These are phyloP conservation scores for Paratrypauchen microcephalus DNA, from an alignment of 2,797 vertebrate genomes.

Conservation along the genomic window DNA sequence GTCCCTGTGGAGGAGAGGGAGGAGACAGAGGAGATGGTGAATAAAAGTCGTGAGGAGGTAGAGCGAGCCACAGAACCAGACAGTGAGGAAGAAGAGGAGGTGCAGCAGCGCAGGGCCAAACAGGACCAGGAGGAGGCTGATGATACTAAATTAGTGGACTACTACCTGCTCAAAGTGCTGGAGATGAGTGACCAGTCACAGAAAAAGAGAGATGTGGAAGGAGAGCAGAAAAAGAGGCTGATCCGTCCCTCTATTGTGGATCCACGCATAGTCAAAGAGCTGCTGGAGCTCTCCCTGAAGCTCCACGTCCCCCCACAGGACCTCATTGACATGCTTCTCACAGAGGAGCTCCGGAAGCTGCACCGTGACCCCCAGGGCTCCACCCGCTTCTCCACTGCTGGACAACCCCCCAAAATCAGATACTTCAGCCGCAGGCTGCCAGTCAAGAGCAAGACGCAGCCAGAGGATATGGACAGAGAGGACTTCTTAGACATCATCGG, in stretches of 20 bases:
- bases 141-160: conserved; percentile 87
- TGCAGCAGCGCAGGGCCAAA: conserved; percentile 82
- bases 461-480: conserved; percentile 89
- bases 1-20: conserved; percentile 92
- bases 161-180: conserved; percentile 88
- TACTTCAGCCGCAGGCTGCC: conserved; percentile 81
- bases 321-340: conserved; percentile 92
- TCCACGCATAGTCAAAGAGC: conserved; percentile 86
- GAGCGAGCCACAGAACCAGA: conserved; percentile 80
- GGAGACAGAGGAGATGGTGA: conserved; percentile 91
- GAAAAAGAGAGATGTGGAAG: conserved; percentile 71
- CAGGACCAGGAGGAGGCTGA: conserved; percentile 81
- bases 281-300: conserved; percentile 93
- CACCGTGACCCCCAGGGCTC: conserved; percentile 77
- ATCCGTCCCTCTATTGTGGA: conserved; percentile 81
- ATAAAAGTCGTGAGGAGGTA: conserved; percentile 88
- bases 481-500: conserved; percentile 92
- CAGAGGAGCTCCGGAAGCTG: conserved; percentile 86
- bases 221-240: conserved; percentile 81
- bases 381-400: conserved; percentile 69
- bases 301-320: conserved; percentile 96
- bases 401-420: conserved; percentile 79
- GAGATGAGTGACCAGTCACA: conserved; percentile 79
- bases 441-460: conserved; percentile 74
- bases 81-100: conserved; percentile 71